Conservation (phyloP, 2,797 vertebrate genomes). For the Scyliorhinus canicula region DNA sequence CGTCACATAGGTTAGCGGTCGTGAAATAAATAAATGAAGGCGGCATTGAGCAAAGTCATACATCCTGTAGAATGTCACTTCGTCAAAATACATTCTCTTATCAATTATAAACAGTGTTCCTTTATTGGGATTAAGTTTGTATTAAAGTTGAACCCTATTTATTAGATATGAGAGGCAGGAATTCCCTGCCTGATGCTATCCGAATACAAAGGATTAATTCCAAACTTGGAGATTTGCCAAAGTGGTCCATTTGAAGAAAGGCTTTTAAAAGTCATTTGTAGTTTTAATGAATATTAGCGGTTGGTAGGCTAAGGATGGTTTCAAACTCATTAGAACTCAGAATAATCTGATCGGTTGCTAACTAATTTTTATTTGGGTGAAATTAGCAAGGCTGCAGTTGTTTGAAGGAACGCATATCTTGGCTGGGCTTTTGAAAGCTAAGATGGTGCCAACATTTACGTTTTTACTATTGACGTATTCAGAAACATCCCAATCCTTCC, state of each 20-base stretch:
- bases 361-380: background rate
- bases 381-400: background rate
- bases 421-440: background rate
- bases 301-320: background rate
- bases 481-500: background rate
- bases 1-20: background rate
- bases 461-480: background rate
- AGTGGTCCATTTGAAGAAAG: conserved; percentile 1
- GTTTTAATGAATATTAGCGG: background rate
- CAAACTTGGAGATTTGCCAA: background rate
- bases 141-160: background rate
- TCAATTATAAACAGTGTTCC: conserved; percentile 6
- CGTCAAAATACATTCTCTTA: background rate
- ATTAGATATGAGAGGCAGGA: background rate
- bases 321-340: background rate
- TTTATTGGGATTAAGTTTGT: conserved; percentile 21
- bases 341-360: background rate
- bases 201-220: conserved; percentile 12
- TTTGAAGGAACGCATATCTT: background rate
- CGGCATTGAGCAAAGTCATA: background rate
- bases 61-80: background rate
- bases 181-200: background rate
- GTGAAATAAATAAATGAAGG: background rate
- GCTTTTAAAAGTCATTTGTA: conserved; percentile 24
- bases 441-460: background rate